phyloP scores from a whole-genome alignment of 2,888 invertebrate species.

The Bellardia pandia region DNA sequence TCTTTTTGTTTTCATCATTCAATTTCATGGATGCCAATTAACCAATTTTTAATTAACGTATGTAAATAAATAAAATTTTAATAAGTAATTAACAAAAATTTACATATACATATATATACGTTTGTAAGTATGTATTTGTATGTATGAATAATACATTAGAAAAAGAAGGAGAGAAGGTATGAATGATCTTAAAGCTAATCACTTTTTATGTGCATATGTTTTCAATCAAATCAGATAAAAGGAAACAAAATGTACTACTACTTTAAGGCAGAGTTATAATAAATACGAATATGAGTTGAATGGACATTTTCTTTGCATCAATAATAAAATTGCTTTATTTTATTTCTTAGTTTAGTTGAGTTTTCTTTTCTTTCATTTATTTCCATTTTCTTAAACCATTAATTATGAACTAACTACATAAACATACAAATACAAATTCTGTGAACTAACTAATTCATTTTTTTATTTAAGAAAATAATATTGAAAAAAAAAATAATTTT shows the following conservation, averaged over 20 bases:
- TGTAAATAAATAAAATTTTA: conserved; percentile 25
- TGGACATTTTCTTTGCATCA: neutral
- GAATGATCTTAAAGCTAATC: conserved; percentile 38
- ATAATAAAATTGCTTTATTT: conserved; percentile 12
- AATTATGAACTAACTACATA: conserved; percentile 8
- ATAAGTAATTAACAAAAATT: neutral
- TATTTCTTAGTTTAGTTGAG: neutral
- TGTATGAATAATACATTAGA: conserved; percentile 39
- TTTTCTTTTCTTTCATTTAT: neutral
- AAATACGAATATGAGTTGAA: conserved; percentile 30
- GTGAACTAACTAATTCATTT: conserved; percentile 21
- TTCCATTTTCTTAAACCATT: conserved; percentile 6
- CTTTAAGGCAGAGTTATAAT: neutral
- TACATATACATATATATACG: no score
- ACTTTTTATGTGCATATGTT: conserved; percentile 22
- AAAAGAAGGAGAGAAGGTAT: neutral
- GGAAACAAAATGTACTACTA: no score
- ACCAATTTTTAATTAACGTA: neutral
- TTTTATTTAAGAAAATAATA: neutral
- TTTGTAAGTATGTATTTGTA: neutral
- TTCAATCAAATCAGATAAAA: neutral
- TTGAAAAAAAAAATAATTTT: neutral
- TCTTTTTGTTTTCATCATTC: conserved; percentile 57
- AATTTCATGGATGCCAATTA: conserved; percentile 11
- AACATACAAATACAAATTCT: conserved; percentile 15